phyloP scores from a whole-genome alignment of 2,797 vertebrate genomes.

The Acipenser transmontanus region DNA sequence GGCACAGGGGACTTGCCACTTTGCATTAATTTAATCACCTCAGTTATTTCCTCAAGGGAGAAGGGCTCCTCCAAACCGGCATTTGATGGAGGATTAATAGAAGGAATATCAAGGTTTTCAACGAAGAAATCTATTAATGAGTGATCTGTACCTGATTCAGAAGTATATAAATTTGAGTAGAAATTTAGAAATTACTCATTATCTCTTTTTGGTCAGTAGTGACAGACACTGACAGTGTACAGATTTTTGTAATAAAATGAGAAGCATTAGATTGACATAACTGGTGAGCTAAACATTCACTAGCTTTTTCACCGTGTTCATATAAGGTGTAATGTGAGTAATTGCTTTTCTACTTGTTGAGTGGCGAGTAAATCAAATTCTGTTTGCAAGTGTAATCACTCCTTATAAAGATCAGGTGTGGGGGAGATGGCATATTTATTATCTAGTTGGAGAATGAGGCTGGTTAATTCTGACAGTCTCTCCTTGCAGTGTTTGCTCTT shows the following conservation, averaged over 20 bases:
- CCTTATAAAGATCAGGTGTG: constrained; percentile 5
- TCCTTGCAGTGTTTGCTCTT: background rate
- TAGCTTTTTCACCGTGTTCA: constrained; percentile 11
- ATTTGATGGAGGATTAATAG: background rate
- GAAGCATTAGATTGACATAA: background rate
- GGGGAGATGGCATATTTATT: background rate
- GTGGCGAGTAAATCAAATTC: constrained; percentile 5
- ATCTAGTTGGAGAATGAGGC: constrained; percentile 1
- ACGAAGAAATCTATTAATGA: background rate
- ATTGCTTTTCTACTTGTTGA: background rate
- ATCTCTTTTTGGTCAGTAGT: background rate
- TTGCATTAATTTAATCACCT: background rate
- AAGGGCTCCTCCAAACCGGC: background rate
- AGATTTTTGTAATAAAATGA: background rate
- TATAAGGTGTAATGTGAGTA: constrained; percentile 4
- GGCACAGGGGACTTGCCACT: constrained; percentile 1
- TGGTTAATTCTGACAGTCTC: background rate
- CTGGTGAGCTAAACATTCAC: constrained; percentile 4
- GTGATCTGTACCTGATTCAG: background rate
- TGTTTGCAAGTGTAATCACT: constrained; percentile 1
- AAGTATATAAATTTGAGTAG: background rate
- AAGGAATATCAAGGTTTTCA: background rate
- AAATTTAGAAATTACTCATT: background rate
- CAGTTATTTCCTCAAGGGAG: background rate
- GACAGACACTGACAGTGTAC: background rate